Evolutionary conservation across 2,888 invertebrate genomes (phyloP), one percentile per base, ranked within the genome.

Genomic region (Stratiomys singularior): DNA sequence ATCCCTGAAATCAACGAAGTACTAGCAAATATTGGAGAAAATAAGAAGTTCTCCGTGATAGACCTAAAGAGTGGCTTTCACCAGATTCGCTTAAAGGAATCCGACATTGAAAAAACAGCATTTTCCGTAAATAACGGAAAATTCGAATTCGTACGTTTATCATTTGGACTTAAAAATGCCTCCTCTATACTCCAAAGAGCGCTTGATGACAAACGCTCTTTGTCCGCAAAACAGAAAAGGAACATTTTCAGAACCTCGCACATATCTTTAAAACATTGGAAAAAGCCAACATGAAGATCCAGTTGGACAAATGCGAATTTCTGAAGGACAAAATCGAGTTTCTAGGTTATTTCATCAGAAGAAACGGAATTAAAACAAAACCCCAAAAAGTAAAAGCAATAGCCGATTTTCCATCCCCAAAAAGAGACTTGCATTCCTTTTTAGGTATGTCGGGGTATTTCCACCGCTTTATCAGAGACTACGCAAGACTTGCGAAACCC

Each of bases 291-390:
- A 9, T 64, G 13, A 27, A 25, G 64, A 28, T 64, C 15, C 64
- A 72, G 46, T 25, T 52, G 15, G 52, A 52, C 56, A 72, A 72
- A 23, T 72, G 69, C 69, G 69, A 69, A 21, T 44, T 69, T 44
- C n/a, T 69, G 46, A n/a, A 44, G 15, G 46, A 69, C 7, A 4
- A 37, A 37, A 27, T 52, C 3, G 52, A 52, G 15, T 52, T 52
- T 13, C 15, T 52, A 52, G 52, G 52, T 3, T 52, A 67, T 15
- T 44, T 69, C 15, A 21, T 69, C 46, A 2, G 23, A 15, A 69
- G 18, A 18, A 18, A 69, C 18, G 69, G 37, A 18, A 44, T 69
- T 15, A 69, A 46, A 46, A 15, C 46, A 4, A 69, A 60, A 5
- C 27, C 60, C 4, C 9, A 60, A 60, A 60, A 60, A 15, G 60